Base-by-base conservation (phyloP, 2,113 vertebrate genomes). In the Rynchops niger region DNA sequence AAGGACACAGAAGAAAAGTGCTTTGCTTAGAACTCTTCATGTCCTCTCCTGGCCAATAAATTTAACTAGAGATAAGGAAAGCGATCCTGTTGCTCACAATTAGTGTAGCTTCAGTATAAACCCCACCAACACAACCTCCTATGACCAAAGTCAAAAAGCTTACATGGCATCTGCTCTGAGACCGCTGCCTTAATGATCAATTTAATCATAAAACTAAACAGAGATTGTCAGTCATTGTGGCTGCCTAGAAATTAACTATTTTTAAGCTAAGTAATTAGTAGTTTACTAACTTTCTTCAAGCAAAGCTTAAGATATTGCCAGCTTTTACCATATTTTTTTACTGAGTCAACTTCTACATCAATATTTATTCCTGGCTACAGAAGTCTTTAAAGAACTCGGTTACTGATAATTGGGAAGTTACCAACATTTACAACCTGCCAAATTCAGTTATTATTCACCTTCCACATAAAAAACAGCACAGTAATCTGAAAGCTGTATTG, bases 31-130 rank as follows among this genome's bases (percentile, higher is more conserved):
- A 91, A 79, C 25, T 30, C 18, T 29, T 76, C 38, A 40, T 17
- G 20, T 58, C 38, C 23, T 55, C 40, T 63, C 38, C 42, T 77
- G n/a, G 29, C 25, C 77, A 82, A n/a, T 19, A 61, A 27, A 43
- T 26, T 32, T 69, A 93, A 74, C n/a, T 63, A 47, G 21, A 82
- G 43, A 86, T 11, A 79, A 12, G 12, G 36, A 86, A 71, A 82
- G 43, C 0, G 0, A 65, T 61, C n/a, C 36, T 40, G 30, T 38
- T 3, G 1, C 38, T 88, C 12, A 2, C 19, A 58, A 47, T 67
- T 52, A 53, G 25, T 42, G 78, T 38, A 62, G 38, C n/a, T 63
- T 79, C 77, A 20, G 23, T 30, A 30, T 62, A 88, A 93, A 73
- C 30, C 34, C 42, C 29, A 66, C 4, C 19, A 88, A 49, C 22